Base-by-base conservation (phyloP, 2,888 invertebrate species). In the Imbricaverruca yamaguchii region DNA sequence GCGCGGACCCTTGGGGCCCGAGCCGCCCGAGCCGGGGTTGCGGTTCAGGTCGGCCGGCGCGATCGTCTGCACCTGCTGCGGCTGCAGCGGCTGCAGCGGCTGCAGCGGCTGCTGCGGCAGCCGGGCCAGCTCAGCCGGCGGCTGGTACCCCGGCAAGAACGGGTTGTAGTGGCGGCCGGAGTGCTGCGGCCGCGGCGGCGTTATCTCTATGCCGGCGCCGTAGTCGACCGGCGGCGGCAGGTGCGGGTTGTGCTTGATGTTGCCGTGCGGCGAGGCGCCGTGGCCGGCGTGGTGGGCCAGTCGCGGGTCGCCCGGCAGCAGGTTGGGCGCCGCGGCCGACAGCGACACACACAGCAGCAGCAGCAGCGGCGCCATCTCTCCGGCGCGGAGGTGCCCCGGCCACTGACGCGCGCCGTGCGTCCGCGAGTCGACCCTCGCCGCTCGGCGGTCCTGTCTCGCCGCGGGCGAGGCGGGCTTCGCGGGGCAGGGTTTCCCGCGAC, bases 281-380 rank as follows among this genome's bases (percentile, higher is more conserved):
- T 25, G 25, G 6, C 6, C 67, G 9, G 25, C 67, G 67, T 25
- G 67, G 8, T 25, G 25, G 13, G 3, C 39, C 23, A 67, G 67
- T 3, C 67, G 67, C 39, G 67, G 67, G 67, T 67, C 67, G 25
- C 67, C 67, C 25, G 67, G 67, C 25, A 67, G 39, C 13, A 67
- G 25, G 67, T 67, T 67, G 13, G 67, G 67, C 9, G 67, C 67
- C 3, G 11, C 67, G 39, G 25, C 15, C 13, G 23, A 25, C 39
- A 67, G 67, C 25, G 67, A 25, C 67, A 23, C 67, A 13, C 67
- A 67, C 67, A 67, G 67, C 67, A 67, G 25, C 25, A 67, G 67
- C 11, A 25, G 13, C 67, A 67, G 67, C 67, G 9, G n/a, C n/a
- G n/a, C n/a, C n/a, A n/a, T n/a, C n/a, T n/a, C n/a, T n/a, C n/a